These are phyloP conservation scores for Hypanus sabinus DNA, from an alignment of 2,113 vertebrate genomes.

Conservation along the genomic window DNA sequence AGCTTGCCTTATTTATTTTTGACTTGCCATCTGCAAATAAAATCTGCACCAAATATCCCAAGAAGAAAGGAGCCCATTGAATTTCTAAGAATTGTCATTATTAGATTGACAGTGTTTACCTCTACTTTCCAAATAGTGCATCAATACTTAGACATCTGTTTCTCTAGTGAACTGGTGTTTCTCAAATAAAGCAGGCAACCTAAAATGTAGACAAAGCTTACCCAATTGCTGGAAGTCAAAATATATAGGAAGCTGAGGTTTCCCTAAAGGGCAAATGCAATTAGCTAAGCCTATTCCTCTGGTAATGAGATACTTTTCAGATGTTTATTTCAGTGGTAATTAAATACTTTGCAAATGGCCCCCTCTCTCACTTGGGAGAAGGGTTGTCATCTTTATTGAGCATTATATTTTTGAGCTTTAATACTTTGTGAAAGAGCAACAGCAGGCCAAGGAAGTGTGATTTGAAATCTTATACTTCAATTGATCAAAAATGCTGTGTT, in stretches of 20 bases:
- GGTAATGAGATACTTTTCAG: neutral
- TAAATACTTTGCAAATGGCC: neutral
- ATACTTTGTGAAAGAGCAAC: slow-evolving; percentile 9
- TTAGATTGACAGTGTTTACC: neutral
- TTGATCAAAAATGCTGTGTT: neutral
- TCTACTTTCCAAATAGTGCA: neutral
- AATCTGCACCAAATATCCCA: neutral
- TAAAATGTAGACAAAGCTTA: neutral
- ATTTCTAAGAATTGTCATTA: neutral
- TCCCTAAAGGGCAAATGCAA: neutral
- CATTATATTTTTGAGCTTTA: neutral
- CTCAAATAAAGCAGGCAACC: neutral
- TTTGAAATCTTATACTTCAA: neutral
- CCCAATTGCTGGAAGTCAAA: neutral
- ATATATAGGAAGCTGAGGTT: neutral
- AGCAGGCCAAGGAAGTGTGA: neutral
- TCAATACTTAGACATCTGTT: neutral
- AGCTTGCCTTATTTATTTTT: neutral
- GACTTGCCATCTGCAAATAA: neutral
- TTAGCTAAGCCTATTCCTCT: neutral
- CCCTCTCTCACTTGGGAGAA: neutral
- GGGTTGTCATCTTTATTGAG: neutral
- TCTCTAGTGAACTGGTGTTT: neutral
- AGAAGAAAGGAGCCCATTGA: neutral
- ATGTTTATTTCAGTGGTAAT: neutral